phyloP scores from a whole-genome alignment of 2,888 invertebrate genomes.

The Linyphia triangularis region DNA sequence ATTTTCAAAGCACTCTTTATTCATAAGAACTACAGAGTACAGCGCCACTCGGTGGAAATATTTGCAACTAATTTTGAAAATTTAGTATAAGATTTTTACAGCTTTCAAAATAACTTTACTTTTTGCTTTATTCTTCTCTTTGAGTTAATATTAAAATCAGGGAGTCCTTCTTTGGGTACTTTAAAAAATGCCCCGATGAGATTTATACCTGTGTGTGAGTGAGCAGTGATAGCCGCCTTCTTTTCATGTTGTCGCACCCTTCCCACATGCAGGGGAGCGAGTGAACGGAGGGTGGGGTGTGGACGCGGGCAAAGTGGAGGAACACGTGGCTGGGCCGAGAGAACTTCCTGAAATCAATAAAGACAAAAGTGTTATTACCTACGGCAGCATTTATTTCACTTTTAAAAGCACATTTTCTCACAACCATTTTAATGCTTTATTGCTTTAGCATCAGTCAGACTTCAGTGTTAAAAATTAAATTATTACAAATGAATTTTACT shows the following conservation, averaged over 20 bases:
- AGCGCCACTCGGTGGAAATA: no score
- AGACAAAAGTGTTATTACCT: not conserved
- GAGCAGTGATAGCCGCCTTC: constrained; percentile 94
- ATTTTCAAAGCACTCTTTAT: no score
- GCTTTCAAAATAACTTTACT: no score
- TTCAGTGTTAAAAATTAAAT: not conserved
- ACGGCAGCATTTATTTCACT: not conserved
- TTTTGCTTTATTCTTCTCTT: no score
- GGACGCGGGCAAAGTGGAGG: constrained; percentile 90
- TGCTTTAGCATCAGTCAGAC: not conserved
- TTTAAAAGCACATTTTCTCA: no score
- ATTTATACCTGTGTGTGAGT: constrained; percentile 88
- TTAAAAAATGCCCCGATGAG: not conserved
- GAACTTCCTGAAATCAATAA: constrained; percentile 79
- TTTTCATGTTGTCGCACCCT: constrained; percentile 83
- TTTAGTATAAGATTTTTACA: no score
- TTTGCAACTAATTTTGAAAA: no score
- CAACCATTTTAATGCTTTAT: no score
- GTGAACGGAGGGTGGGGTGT: constrained; percentile 86
- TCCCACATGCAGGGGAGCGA: constrained; percentile 76
- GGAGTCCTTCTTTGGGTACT: no score
- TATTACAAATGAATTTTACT: not conserved
- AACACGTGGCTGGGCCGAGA: constrained; percentile 83
- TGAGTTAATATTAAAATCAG: no score
- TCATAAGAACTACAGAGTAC: no score